Conservation (phyloP, 2,113 vertebrate genomes). For the Poeciliopsis occidentalis region DNA sequence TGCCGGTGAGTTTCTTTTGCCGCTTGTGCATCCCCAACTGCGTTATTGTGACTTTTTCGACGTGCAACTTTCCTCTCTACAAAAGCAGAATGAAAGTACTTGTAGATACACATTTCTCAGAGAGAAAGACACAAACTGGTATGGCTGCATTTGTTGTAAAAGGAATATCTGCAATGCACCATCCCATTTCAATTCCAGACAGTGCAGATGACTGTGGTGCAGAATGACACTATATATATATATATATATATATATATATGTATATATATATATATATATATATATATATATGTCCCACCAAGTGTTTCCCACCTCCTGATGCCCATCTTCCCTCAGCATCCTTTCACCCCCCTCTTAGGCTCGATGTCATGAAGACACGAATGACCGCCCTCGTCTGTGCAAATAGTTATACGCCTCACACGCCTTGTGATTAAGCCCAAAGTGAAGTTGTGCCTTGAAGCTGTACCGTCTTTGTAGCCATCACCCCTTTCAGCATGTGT, state of each 20-base stretch:
- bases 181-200: conserved; percentile 62
- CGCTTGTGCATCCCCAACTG: conserved; percentile 16
- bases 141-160: conserved; percentile 44
- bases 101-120: conserved; percentile 58
- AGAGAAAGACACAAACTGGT: conserved; percentile 4
- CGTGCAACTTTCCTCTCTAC: background rate
- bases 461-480: conserved; percentile 25
- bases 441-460: conserved; percentile 47
- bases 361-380: conserved; percentile 16
- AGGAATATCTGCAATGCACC: conserved; percentile 76
- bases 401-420: conserved; percentile 39
- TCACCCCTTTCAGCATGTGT: conserved; percentile 23
- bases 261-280: conserved; percentile 16
- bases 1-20: background rate
- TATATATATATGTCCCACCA: conserved; percentile 62
- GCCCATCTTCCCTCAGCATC: conserved; percentile 20
- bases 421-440: conserved; percentile 34
- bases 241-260: too few species aligned
- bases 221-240: conserved; percentile 57
- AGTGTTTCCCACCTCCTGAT: conserved; percentile 49
- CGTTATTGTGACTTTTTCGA: background rate
- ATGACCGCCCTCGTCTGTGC: conserved; percentile 31
- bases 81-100: conserved; percentile 30
- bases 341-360: conserved; percentile 25
- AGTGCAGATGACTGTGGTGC: conserved; percentile 70